phyloP scores from a whole-genome alignment of 1,140 invertebrate species.

The Diorhabda elongata region DNA sequence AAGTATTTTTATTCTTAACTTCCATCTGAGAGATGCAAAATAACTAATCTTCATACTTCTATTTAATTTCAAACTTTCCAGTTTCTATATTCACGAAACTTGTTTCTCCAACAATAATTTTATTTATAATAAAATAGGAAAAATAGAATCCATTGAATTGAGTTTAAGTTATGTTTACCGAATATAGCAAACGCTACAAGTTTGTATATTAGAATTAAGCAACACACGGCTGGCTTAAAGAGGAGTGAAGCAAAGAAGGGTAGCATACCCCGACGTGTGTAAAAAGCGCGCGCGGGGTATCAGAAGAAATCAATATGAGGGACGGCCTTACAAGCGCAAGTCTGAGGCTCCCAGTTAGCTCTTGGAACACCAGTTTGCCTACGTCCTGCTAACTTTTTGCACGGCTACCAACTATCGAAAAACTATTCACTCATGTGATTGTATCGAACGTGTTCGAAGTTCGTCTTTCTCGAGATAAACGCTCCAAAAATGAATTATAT shows the following conservation, averaged over 20 bases:
- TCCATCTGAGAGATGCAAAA: too few relatives aligned
- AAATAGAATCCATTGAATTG: too few relatives aligned
- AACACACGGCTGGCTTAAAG: constrained; percentile 23
- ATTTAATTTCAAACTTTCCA: too few relatives aligned
- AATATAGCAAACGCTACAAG: constrained; percentile 12
- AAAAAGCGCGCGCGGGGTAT: constrained; percentile 27
- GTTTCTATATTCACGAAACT: too few relatives aligned
- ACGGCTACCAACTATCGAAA: neutral
- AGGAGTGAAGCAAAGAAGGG: constrained; percentile 4
- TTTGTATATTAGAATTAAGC: constrained; percentile 32
- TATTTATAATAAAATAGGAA: too few relatives aligned
- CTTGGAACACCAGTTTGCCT: constrained; percentile 39
- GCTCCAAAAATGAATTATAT: neutral
- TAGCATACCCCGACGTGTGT: constrained; percentile 9
- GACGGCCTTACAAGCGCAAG: constrained; percentile 43
- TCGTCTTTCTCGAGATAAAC: neutral
- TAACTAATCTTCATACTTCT: too few relatives aligned
- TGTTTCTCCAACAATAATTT: too few relatives aligned
- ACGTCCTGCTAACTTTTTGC: constrained; percentile 38
- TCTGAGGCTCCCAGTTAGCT: constrained; percentile 39
- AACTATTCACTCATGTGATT: neutral
- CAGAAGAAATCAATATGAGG: constrained; percentile 43
- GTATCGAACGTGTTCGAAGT: neutral
- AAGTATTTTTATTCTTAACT: too few relatives aligned
- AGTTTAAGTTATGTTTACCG: neutral